Evolutionary conservation across 2,113 vertebrate genomes (phyloP).

Genomic region (Anser brachyrhynchus): DNA sequence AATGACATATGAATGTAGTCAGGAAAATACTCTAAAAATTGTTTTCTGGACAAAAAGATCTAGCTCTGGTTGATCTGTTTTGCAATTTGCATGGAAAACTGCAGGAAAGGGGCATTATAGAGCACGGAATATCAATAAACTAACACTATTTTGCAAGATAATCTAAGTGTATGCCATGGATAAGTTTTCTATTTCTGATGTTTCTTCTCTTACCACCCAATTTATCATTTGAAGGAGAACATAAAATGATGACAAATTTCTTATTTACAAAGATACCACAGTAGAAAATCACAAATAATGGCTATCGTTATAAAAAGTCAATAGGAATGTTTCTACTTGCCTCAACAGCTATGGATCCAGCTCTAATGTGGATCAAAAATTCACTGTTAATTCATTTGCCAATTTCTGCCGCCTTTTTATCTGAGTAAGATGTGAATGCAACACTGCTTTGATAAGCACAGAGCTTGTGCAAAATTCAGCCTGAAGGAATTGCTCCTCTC

Average conservation of each 20-base stretch:
- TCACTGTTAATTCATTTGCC: slow-evolving; percentile 23
- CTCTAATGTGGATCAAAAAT: background rate
- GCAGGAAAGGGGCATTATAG: background rate
- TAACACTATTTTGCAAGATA: background rate
- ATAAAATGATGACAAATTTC: background rate
- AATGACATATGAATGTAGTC: background rate
- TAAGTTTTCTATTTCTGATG: background rate
- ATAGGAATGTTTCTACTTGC: background rate
- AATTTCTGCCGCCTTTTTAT: slow-evolving; percentile 21
- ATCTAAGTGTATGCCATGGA: background rate
- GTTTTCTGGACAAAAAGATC: background rate
- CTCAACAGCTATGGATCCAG: background rate
- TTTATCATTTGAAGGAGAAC: background rate
- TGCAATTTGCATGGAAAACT: background rate
- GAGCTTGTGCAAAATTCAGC: slow-evolving; percentile 6
- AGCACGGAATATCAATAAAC: background rate
- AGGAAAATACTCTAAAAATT: background rate
- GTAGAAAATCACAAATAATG: background rate
- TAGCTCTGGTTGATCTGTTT: background rate
- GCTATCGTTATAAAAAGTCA: background rate
- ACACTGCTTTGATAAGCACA: background rate
- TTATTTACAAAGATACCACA: background rate
- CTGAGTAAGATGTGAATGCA: background rate
- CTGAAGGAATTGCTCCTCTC: slow-evolving; percentile 19
- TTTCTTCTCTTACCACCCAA: background rate